These are phyloP conservation scores for Agelastica alni DNA, from an alignment of 2,888 invertebrate species.

Conservation along the genomic window DNA sequence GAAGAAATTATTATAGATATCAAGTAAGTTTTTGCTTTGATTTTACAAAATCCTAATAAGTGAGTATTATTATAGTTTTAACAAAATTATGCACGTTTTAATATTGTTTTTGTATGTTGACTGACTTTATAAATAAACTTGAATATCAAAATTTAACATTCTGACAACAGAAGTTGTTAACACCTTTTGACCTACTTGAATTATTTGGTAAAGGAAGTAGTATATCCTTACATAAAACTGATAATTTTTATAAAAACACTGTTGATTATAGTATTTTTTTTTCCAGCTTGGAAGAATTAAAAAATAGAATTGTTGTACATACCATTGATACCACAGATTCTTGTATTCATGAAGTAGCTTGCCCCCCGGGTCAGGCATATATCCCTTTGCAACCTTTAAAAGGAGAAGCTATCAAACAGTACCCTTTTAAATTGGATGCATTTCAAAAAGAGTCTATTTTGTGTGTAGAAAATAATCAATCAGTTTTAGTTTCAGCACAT, in stretches of 20 bases:
- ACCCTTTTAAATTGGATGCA: slow-evolving; percentile 93
- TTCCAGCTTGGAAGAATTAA: slow-evolving; percentile 71
- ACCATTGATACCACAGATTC: slow-evolving; percentile 88
- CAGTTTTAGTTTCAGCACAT: slow-evolving; percentile 97
- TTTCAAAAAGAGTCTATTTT: slow-evolving; percentile 97
- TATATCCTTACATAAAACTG: no score
- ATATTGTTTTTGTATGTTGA: no score
- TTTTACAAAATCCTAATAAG: no score
- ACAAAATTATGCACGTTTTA: no score
- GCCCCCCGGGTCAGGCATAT: slow-evolving; percentile 86
- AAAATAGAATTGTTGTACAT: slow-evolving; percentile 84
- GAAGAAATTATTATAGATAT: slow-evolving; percentile 53
- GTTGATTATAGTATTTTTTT: no score
- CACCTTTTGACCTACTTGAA: no score
- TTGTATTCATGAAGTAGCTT: slow-evolving; percentile 95
- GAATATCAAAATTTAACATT: no score
- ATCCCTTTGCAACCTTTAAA: slow-evolving; percentile 62
- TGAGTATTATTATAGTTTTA: no score
- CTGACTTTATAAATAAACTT: no score
- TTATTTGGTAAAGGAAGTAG: no score
- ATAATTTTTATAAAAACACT: no score
- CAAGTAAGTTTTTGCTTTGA: slow-evolving; percentile 50
- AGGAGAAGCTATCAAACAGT: slow-evolving; percentile 84
- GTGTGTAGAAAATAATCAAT: slow-evolving; percentile 97
- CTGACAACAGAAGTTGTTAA: no score